A percentile compares a stretch with the other conserved stretches of the same genome.
These are phyloP conservation scores for Amphimedon queenslandica DNA, from an alignment of 37 sponge, comb jelly and placozoan species.

Conservation along the genomic window DNA sequence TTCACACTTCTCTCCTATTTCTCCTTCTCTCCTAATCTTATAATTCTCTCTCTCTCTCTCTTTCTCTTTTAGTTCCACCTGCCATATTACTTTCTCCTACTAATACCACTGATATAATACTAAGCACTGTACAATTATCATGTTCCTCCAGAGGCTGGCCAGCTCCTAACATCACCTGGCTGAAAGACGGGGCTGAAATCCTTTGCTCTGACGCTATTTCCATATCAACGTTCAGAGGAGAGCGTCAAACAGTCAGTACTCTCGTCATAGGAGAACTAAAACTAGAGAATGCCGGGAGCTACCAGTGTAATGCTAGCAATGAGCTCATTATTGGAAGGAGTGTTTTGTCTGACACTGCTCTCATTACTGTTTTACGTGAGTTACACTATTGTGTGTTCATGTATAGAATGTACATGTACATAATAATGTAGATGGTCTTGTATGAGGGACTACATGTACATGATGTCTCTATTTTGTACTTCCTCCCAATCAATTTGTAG, in stretches of 20 bases:
- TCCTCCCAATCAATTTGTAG: too few relatives aligned
- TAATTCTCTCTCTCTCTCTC: neutral
- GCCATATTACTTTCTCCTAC: neutral
- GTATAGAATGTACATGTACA: too few relatives aligned
- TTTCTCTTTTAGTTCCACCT: neutral
- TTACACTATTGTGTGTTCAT: too few relatives aligned
- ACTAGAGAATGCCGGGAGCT: neutral
- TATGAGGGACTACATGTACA: too few relatives aligned
- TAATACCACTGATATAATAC: neutral
- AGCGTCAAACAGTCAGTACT: neutral
- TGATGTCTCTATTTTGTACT: too few relatives aligned
- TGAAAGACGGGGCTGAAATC: conserved; percentile 5
- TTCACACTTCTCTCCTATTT: too few relatives aligned
- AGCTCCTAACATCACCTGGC: conserved; percentile 29
- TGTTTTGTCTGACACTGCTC: too few relatives aligned
- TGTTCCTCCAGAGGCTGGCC: conserved; percentile 23
- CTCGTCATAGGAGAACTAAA: neutral
- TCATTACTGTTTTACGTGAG: too few relatives aligned
- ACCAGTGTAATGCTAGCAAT: neutral
- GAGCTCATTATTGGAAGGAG: too few relatives aligned
- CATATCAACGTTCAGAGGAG: neutral
- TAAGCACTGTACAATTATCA: conserved; percentile 1
- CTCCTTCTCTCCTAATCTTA: too few relatives aligned
- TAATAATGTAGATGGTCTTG: too few relatives aligned
- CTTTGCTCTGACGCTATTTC: neutral